Evolutionary conservation across 2,888 invertebrate species (phyloP), one percentile per base, ranked within the genome.

Genomic region (Heliconius aoede): DNA sequence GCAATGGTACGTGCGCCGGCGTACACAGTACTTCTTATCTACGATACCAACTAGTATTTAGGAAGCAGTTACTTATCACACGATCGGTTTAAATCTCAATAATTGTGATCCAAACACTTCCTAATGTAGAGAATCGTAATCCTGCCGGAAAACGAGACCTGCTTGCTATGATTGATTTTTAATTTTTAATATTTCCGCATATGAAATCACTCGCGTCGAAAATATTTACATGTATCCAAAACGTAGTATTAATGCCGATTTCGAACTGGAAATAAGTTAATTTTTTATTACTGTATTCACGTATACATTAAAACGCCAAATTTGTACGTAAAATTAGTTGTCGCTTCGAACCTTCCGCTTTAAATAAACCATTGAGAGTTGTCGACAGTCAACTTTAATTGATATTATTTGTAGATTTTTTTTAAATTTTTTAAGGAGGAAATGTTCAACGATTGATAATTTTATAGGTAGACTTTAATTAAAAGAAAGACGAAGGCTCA

Each of bases 1-100:
- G 88, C 88, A 89, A 86, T 90, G 90, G 86, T 88, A 79, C 1
- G 1, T 55, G 69, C 76, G 77, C 46, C 64, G 24, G n/a, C 60
- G 11, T 58, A 69, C 62, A 62, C n/a, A 60, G 46, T 67, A 58
- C 67, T 64, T 81, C 80, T 79, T 77, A 81, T 60, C 61, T 36
- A 55, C 30, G 46, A 79, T 81, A 80, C 65, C 67, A 74, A 72
- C 60, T 69, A 80, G 79, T 85, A 85, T 88, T 88, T 90, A 92
- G 93, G 92, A 93, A 92, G 92, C 91, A 88, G 89, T 90, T 89
- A 88, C 89, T 86, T 90, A 91, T 90, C 88, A 85, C 80, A 83
- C 83, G 83, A 86, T 86, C 87, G 83, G 84, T 85, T 87, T 88
- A 86, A 87, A 87, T 88, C 85, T 84, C 85, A 85, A 86, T 89